Base-by-base conservation (phyloP, 2,888 invertebrate species). In the Drosophila stalkeri region DNA sequence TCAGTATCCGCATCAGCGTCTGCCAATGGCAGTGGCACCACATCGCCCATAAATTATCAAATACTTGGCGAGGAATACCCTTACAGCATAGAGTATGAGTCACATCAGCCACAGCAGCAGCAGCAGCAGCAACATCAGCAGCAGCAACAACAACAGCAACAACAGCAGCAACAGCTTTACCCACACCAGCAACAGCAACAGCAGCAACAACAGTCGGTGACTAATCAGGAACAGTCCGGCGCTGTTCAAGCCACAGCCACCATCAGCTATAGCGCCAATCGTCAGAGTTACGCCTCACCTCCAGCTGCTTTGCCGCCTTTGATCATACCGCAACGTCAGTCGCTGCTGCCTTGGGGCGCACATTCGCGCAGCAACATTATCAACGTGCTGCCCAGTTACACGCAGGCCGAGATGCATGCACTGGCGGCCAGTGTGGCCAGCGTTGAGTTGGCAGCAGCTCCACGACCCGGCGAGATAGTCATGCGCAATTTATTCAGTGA, bases 381-480 rank as follows among this genome's bases (percentile, higher is more conserved):
- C 9, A 92, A 92, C 82, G 89, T 92, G 59, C 82, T 92, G 59
- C 89, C 92, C 55, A 89, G 86, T 23, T 90, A 91, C n/a, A 89
- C 79, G 9, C 81, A 87, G 33, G 80, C 78, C 47, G 90, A 87
- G 74, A 86, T 81, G 75, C 84, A 68, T 72, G 89, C 89, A 2
- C 6, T 89, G 67, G 86, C 80, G 3, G 73, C 76, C 2, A 81
- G 77, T 39, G 80, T 85, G 57, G 80, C 86, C 72, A 78, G 70
- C 93, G 94, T 68, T 92, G 94, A 44, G 93, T 94, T 31, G 91
- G 93, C 41, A 95, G 97, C 90, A 95, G 97, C 90, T 94, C 93
- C 96, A 18, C 94, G 97, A 68, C 98, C 98, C 0, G 99, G 99
- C 14, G 99, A 99, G 93, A 99, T 97, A 93, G 98, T 99, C 1